A percentile compares a stretch with the other conserved stretches of the same genome.
phyloP scores from a whole-genome alignment of 2,888 invertebrate species.

The Camponotus fellah region DNA sequence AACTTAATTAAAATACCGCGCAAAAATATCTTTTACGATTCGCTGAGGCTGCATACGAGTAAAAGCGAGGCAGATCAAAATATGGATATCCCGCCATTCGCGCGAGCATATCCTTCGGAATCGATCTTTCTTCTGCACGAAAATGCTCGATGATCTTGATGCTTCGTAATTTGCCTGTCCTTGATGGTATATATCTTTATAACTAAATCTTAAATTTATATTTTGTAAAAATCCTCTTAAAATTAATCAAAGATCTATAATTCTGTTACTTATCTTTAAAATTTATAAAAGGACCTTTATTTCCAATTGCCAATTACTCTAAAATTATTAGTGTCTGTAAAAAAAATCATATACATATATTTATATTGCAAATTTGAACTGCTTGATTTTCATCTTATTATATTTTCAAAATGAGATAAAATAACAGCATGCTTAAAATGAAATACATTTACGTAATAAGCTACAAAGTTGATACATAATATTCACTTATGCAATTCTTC shows the following conservation, averaged over 20 bases:
- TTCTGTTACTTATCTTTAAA: background rate
- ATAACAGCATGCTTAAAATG: background rate
- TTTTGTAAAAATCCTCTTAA: background rate
- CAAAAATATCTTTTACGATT: background rate
- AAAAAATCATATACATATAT: background rate
- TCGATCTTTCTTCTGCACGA: background rate
- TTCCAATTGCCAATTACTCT: background rate
- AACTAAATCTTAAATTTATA: background rate
- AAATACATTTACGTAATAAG: background rate
- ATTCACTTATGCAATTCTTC: background rate
- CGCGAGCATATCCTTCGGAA: background rate
- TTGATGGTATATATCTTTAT: background rate
- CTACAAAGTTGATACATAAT: constrained; percentile 1
- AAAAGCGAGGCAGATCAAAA: background rate
- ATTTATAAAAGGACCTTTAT: background rate
- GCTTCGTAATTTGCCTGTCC: background rate
- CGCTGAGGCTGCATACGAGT: background rate
- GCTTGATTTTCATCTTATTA: background rate
- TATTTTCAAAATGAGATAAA: background rate
- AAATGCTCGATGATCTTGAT: background rate
- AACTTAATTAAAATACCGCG: background rate
- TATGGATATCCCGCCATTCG: background rate
- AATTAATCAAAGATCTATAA: background rate
- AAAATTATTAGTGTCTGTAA: background rate
- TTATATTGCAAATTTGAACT: background rate